Conservation (phyloP, 2,113 vertebrate species). For the Cochlearius cochlearius region DNA sequence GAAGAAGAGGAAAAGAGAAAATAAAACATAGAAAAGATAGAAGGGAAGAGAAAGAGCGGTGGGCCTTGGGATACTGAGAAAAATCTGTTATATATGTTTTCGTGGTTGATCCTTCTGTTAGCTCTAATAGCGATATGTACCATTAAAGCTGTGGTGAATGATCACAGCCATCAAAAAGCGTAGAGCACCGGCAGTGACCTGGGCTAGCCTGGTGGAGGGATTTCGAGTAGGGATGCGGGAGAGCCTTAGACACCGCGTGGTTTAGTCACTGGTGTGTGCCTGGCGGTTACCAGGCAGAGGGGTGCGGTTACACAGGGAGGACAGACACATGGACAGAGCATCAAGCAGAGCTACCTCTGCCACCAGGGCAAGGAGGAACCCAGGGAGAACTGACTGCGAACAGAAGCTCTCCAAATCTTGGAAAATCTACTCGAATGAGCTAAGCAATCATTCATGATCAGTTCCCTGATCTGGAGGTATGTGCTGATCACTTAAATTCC, state of each 20-base stretch:
- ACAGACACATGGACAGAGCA: neutral
- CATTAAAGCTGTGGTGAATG: neutral
- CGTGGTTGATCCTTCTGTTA: neutral
- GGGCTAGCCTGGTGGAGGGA: neutral
- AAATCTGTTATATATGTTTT: neutral
- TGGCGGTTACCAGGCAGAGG: neutral
- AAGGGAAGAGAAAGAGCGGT: neutral
- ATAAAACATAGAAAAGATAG: too few species aligned
- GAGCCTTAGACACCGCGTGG: neutral
- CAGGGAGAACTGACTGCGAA: neutral
- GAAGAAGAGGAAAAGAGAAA: too few species aligned
- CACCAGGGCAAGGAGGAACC: neutral
- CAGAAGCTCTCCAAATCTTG: neutral
- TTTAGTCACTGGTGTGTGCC: neutral
- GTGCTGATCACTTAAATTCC: neutral
- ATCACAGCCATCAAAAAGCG: neutral
- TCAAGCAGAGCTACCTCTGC: neutral
- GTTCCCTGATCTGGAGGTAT: neutral
- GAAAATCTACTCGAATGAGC: neutral
- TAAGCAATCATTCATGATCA: neutral
- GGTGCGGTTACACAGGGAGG: neutral
- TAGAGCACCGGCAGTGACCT: neutral
- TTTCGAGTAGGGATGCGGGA: neutral
- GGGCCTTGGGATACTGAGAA: neutral
- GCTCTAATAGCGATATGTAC: accelerated